Evolutionary conservation across 1,140 invertebrate species (phyloP).

Genomic region (Phortica variegata): DNA sequence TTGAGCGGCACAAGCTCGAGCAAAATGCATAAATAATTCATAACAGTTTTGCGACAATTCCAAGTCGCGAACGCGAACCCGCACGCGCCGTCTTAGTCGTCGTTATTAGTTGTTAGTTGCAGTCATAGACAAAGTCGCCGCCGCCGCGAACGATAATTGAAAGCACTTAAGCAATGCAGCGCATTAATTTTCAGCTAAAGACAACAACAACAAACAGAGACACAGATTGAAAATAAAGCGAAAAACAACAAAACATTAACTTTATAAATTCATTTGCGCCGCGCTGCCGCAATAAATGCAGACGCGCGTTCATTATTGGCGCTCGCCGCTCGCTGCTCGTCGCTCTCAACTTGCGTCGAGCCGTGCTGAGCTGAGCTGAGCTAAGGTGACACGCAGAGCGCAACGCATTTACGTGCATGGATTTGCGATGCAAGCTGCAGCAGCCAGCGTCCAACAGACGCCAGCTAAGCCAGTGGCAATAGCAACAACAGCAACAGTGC

Average conservation of each 20-base stretch:
- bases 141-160: neutral
- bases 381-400: too few species aligned
- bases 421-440: constrained; percentile 26
- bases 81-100: constrained; percentile 28
- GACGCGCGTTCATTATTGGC: constrained; percentile 40
- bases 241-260: constrained; percentile 6
- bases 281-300: constrained; percentile 36
- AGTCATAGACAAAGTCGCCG: constrained; percentile 7
- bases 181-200: constrained; percentile 44
- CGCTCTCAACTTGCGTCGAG: neutral
- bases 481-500: constrained; percentile 17
- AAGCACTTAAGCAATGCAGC: neutral
- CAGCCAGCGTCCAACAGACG: too few species aligned
- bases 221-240: too few species aligned
- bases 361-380: neutral
- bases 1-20: neutral
- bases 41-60: constrained; percentile 54
- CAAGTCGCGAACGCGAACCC: constrained; percentile 25
- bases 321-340: neutral
- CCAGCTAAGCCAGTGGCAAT: too few species aligned
- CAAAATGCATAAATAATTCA: constrained; percentile 45
- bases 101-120: too few species aligned
- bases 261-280: constrained; percentile 51
- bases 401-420: constrained; percentile 38
- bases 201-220: constrained; percentile 47